phyloP scores from a whole-genome alignment of 2,888 invertebrate genomes.

The Rhyacophila evoluta region DNA sequence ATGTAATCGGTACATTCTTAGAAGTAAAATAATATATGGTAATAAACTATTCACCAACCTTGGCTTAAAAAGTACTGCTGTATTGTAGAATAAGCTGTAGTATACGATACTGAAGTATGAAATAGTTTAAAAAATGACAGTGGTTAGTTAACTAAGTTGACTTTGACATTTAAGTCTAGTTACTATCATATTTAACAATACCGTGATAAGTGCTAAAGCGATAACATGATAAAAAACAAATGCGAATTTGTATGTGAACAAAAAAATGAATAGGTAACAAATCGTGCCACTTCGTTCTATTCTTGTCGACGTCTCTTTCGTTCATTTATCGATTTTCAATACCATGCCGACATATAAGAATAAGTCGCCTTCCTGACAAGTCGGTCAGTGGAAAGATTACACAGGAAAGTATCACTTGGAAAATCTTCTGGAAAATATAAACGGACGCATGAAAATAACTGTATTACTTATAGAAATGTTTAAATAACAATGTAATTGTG shows the following conservation, averaged over 20 bases:
- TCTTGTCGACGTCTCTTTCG: conserved; percentile 30
- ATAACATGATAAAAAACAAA: background rate
- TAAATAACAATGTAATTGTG: no score
- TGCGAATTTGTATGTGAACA: background rate
- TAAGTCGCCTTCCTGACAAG: background rate
- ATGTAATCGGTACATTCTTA: no score
- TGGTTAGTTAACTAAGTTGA: background rate
- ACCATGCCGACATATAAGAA: background rate
- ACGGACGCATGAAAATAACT: no score
- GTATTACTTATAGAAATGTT: no score
- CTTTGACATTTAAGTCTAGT: background rate
- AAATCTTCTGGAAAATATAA: no score
- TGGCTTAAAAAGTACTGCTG: no score
- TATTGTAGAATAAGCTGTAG: no score
- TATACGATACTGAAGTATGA: no score
- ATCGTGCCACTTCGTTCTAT: conserved; percentile 29
- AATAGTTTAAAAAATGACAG: background rate
- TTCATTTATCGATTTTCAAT: conserved; percentile 36
- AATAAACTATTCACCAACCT: no score
- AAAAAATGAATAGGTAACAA: background rate
- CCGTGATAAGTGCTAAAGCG: background rate
- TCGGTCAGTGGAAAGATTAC: background rate
- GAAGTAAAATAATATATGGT: no score
- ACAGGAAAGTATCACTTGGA: no score
- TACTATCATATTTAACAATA: background rate